A percentile compares a stretch with the other conserved stretches of the same genome.
Evolutionary conservation across 64 coral and sea anemone genomes (phyloP).

Genomic region (Acropora yongei): DNA sequence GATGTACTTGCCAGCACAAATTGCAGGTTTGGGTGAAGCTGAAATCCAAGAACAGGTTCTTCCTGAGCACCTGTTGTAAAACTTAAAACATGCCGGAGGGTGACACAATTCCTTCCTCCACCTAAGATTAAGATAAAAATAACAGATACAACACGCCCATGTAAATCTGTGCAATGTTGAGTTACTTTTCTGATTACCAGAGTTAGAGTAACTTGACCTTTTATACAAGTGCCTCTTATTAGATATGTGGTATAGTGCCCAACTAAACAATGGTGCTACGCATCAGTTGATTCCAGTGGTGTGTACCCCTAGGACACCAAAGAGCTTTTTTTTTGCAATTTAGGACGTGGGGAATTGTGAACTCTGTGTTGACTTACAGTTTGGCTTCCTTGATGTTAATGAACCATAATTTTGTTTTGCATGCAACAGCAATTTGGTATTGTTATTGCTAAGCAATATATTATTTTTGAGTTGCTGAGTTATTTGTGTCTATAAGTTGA

Average conservation of each 20-base stretch:
- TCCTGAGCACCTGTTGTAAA: not conserved
- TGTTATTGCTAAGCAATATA: constrained; percentile 3
- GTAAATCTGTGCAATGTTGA: not conserved
- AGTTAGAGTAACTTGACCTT: not conserved
- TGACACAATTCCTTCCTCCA: not conserved
- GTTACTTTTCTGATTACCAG: not conserved
- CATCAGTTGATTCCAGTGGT: constrained; percentile 28
- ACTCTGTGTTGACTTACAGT: not conserved
- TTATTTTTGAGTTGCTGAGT: not conserved
- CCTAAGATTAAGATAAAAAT: not conserved
- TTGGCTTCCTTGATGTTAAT: not conserved
- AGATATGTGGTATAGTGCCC: constrained; percentile 5
- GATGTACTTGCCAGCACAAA: constrained; percentile 20
- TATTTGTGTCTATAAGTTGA: not conserved
- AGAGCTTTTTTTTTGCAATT: constrained; percentile 18
- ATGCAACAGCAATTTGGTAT: constrained; percentile 36
- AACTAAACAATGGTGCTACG: constrained; percentile 42
- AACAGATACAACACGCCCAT: not conserved
- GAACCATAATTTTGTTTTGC: constrained; percentile 11
- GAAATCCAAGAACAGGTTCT: not conserved
- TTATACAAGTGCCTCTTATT: not conserved
- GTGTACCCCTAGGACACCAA: constrained; percentile 17
- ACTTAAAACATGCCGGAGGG: not conserved
- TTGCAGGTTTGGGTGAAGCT: constrained; percentile 10
- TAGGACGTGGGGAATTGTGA: not conserved